Evolutionary conservation across 2,113 vertebrate genomes (phyloP), one percentile per base, ranked within the genome.

Genomic region (Phoenicopterus ruber): DNA sequence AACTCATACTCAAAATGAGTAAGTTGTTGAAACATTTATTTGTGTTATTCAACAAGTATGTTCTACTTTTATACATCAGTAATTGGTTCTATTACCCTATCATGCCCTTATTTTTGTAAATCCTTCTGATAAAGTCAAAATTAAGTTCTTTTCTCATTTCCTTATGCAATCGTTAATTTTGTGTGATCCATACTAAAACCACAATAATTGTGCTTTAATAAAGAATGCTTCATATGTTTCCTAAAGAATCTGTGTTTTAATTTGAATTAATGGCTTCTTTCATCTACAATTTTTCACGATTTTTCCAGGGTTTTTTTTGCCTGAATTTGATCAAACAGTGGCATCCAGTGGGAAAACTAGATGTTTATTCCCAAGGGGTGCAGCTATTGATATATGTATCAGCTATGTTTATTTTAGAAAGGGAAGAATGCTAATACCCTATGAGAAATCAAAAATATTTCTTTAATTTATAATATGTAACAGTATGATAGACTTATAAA

Each of bases 261-360:
- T 73, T 82, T 83, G 16, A 90, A 94, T 82, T 70, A 78, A 90
- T 57, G 5, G 8, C 7, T 96, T 92, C 40, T 88, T 58, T n/a
- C 34, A 87, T 44, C 34, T 84, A 71, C 13, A 19, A 59, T 52
- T 92, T 88, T 78, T 85, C 44, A 85, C 24, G 15, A 80, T 55
- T 26, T 63, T 93, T 44, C 13, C 19, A 65, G 63, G 69, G 67
- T 59, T 94, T 90, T 79, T 10, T 89, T 88, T 28, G 18, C 72
- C 82, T 85, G 88, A 96, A 92, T 90, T 55, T 93, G 65, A 97
- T 97, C 86, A 96, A 95, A 96, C 69, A 96, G 93, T 95, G 94
- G 94, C 88, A 96, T 97, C 90, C 96, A 70, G 72, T 24, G 92
- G 72, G 93, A 94, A 96, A 84, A 76, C 29, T 17, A 91, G 62